Conservation (phyloP, 2,888 invertebrate species). For the Nezara viridula region DNA sequence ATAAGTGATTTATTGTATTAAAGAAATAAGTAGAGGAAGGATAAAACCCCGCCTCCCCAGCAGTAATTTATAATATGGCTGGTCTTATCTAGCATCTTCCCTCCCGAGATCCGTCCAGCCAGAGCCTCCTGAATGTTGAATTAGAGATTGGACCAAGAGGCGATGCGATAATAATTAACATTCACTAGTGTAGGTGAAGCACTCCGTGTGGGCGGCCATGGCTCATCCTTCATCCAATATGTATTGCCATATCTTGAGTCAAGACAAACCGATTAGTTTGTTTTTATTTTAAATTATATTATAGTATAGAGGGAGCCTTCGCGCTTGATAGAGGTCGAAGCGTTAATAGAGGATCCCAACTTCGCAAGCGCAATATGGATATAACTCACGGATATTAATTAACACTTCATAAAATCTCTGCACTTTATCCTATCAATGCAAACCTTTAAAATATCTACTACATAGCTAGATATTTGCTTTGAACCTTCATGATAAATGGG, state of each 20-base stretch:
- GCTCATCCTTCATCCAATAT: conserved; percentile 40
- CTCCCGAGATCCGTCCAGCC: conserved; percentile 41
- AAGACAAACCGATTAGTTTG: neutral
- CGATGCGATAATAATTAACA: conserved; percentile 29
- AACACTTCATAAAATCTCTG: neutral
- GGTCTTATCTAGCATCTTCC: conserved; percentile 52
- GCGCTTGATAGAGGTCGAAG: neutral
- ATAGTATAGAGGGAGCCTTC: neutral
- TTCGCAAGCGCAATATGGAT: neutral
- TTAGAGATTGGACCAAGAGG: conserved; percentile 20
- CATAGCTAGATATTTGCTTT: too few species aligned
- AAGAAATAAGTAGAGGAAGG: conserved; percentile 56
- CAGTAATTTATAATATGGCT: conserved; percentile 55
- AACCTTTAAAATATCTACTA: neutral
- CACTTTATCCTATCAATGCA: neutral
- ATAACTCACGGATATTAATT: neutral
- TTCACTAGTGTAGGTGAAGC: conserved; percentile 44
- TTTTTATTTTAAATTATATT: conserved; percentile 40
- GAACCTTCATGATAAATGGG: too few species aligned
- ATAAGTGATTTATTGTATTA: conserved; percentile 58
- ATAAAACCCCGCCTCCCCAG: conserved; percentile 36
- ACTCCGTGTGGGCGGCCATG: neutral
- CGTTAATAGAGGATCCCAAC: neutral
- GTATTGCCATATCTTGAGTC: conserved; percentile 1
- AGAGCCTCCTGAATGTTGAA: conserved; percentile 44